These are phyloP conservation scores for Camelus bactrianus DNA, from an alignment of 2,113 vertebrate genomes.

Conservation along the genomic window DNA sequence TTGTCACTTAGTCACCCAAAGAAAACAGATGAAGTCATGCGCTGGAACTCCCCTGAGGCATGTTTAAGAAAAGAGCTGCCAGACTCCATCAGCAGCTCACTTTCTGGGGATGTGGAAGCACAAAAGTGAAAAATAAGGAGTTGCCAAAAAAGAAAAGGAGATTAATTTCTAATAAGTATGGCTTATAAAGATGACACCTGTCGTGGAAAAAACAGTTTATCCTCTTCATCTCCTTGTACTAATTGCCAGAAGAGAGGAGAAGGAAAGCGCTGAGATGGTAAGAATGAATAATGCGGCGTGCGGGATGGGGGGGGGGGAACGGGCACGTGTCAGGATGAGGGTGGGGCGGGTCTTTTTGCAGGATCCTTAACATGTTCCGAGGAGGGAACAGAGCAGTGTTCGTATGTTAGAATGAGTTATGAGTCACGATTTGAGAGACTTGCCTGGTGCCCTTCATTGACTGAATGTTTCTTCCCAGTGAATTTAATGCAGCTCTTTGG, in stretches of 20 bases:
- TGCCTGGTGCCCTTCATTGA: slow-evolving; percentile 14
- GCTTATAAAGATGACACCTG: neutral
- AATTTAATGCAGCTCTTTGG: neutral
- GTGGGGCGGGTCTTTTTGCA: neutral
- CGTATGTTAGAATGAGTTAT: neutral
- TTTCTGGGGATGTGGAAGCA: neutral
- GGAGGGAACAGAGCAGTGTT: neutral
- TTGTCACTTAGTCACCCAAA: slow-evolving; percentile 43
- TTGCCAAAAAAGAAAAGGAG: neutral
- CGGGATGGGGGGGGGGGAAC: neutral
- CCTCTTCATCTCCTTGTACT: neutral
- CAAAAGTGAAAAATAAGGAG: neutral
- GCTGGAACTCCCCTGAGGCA: neutral
- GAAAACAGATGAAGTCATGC: slow-evolving; percentile 54
- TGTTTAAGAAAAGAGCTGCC: neutral
- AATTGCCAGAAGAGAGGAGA: neutral
- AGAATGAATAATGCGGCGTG: too few relatives aligned
- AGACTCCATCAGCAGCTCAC: neutral
- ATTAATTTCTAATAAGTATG: neutral
- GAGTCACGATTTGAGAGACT: neutral
- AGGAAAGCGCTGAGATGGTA: neutral
- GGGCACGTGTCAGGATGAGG: neutral
- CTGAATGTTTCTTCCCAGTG: slow-evolving; percentile 31
- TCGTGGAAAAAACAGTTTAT: neutral
- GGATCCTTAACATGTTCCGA: neutral